Base-by-base conservation (phyloP, 2,888 invertebrate species). In the Thecocarcelia acutangulata region DNA sequence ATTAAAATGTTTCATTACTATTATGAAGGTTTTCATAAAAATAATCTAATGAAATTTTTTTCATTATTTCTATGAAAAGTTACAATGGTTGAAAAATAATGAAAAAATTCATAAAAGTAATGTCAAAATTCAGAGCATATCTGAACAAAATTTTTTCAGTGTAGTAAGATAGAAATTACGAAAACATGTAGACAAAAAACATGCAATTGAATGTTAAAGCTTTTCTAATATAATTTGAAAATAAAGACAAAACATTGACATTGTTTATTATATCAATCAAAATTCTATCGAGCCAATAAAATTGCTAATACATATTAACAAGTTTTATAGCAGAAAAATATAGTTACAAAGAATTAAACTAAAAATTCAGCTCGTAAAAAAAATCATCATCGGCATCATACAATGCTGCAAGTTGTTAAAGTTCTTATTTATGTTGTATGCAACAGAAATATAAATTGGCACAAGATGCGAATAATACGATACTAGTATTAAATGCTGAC, bases 401-500 rank as follows among this genome's bases (percentile, higher is more conserved):
- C 40, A 33, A 63, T 69, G 48, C 40, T 44, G n/a, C 21, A 37
- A 61, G 52, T 46, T 42, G 52, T 73, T 42, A 42, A 50, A 52
- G 12, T 48, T 68, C 59, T 44, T 61, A 59, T 44, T 50, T 13
- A 15, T 46, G 15, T 24, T 37, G 33, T 44, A 37, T 21, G 44
- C 50, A 61, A 11, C n/a, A 19, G 13, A 63, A 52, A 61, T 58
- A 69, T 69, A 78, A 78, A 76, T 59, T 48, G 70, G 68, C 78
- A 78, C 74, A 82, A 78, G 33, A 75, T 78, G 33, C 59, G 70
- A 82, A 82, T 59, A 61, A 63, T 66, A 44, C 33, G 28, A 17
- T 37, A 52, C 8, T n/a, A n/a, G n/a, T n/a, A n/a, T 33, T 33
- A 3, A 33, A 33, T 33, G 8, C 33, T 33, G 33, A 5, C 33